Evolutionary conservation across 2,888 invertebrate species (phyloP), one percentile per base, ranked within the genome.

Genomic region (Lapara coniferarum): DNA sequence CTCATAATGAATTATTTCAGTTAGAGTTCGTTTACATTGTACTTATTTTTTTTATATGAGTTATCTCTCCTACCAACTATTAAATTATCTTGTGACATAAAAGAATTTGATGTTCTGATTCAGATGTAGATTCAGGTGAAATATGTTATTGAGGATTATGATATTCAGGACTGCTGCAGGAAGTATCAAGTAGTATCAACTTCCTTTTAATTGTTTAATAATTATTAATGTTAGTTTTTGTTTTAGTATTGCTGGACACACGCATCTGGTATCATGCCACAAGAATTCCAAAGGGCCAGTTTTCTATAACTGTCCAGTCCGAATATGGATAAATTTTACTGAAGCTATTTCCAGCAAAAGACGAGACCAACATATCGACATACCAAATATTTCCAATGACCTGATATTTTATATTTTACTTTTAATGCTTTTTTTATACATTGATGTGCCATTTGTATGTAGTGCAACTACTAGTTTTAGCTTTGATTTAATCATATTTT

Each of bases 201-300:
- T 25, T 25, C 25, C 25, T 25, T 25, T 25, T 25, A 25, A 25
- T 25, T 2, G 25, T 25, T 2, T 25, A 25, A 25, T 25, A 25
- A 25, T 25, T 25, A 25, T 25, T 59, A n/a, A 55, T 79, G 89
- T 25, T n/a, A 10, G 52, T 67, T 67, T 69, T 72, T 72, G 71
- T 92, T 95, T 73, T 90, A 96, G 97, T 98, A 71, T 94, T 98
- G 71, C 93, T 98, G 68, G 98, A 98, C 84, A 98, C 98, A 0
- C 95, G 98, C 78, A 95, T 97, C 72, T 98, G 98, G 98, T 98
- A 98, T 86, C 98, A 98, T 87, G 96, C 97, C 68, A 98, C 98
- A 53, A 95, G 95, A 76, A 97, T 98, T 70, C 95, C 96, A 63
- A 96, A 96, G 75, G 96, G 97, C 8, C 95, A 97, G 82, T 96